phyloP scores from a whole-genome alignment of 2,113 vertebrate genomes.

The Microcebus murinus region DNA sequence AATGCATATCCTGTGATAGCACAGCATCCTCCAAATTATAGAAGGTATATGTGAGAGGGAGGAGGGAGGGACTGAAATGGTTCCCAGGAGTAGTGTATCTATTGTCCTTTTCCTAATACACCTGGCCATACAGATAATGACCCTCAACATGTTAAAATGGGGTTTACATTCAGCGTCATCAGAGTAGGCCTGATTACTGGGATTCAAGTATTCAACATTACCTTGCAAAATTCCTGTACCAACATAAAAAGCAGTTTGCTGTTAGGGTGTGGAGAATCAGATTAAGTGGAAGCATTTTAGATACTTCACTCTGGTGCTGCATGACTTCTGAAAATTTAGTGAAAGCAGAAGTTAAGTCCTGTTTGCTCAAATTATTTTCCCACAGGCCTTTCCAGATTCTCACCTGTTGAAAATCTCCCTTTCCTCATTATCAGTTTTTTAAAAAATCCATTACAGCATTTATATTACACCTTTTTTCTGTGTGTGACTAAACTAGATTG shows the following conservation, averaged over 20 bases:
- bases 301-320: not conserved
- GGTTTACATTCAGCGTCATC: not conserved
- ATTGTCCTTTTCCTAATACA: not conserved
- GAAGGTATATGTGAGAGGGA: not conserved
- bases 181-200: not conserved
- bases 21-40: not conserved
- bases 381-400: constrained; percentile 18
- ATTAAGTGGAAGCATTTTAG: constrained; percentile 17
- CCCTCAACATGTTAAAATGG: not conserved
- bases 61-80: not conserved
- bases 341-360: constrained; percentile 21
- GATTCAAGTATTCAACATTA: not conserved
- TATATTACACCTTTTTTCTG: constrained; percentile 48
- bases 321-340: constrained; percentile 50
- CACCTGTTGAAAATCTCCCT: constrained; percentile 30
- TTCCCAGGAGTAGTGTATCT: not conserved
- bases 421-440: not conserved
- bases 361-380: constrained; percentile 38
- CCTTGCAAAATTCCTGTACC: constrained; percentile 19
- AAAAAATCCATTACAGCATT: not conserved
- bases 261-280: not conserved
- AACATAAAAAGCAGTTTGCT: constrained; percentile 31
- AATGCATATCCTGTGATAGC: not conserved
- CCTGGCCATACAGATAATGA: not conserved
- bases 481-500: constrained; percentile 60